Evolutionary conservation across 2,113 vertebrate species (phyloP), one percentile per base, ranked within the genome.

Genomic region (Neodontobutis hainanensis): DNA sequence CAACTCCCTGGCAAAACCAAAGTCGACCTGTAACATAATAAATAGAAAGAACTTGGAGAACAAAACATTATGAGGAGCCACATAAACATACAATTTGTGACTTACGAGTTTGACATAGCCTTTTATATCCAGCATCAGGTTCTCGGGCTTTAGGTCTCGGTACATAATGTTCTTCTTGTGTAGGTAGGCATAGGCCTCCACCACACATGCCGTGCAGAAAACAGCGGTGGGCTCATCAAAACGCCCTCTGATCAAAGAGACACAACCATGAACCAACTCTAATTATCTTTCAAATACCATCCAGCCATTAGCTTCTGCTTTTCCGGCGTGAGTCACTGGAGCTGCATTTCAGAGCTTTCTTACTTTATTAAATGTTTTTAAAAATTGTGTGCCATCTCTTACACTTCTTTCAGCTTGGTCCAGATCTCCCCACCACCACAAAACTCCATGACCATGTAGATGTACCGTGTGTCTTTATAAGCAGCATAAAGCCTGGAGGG

Each of bases 131-230:
- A 94, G 68, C 92, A 95, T 94, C 59, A 94, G 88, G 85, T 95
- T 95, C 90, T 95, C 94, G 0, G 94, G 94, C 70, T 95, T 95
- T 35, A 95, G 90, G 88, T 95, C 94, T 36, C 93, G 80, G 77
- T 95, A 95, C 82, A 95, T 78, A 64, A 95, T 93, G 68, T 83
- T 91, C 60, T 90, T 91, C 71, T 90, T 86, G 3, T 95, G 95
- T 12, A 95, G 91, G 80, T 95, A 94, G 14, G 93, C 88, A 1
- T 90, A 94, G 11, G 91, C 94, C 80, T 95, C 93, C 4, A 95
- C 92, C 78, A 94, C 94, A 0, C 95, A 95, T 36, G 92, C 91
- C 0, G 92, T 79, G 79, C 93, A 90, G 81, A 95, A 95, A 56
- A 93, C 59, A 0, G 92, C 87, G 0, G 89, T 65, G 0, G 80